A percentile compares a stretch with the other conserved stretches of the same genome.
Conservation (phyloP, 2,113 vertebrate genomes). For the Pungitius pungitius region DNA sequence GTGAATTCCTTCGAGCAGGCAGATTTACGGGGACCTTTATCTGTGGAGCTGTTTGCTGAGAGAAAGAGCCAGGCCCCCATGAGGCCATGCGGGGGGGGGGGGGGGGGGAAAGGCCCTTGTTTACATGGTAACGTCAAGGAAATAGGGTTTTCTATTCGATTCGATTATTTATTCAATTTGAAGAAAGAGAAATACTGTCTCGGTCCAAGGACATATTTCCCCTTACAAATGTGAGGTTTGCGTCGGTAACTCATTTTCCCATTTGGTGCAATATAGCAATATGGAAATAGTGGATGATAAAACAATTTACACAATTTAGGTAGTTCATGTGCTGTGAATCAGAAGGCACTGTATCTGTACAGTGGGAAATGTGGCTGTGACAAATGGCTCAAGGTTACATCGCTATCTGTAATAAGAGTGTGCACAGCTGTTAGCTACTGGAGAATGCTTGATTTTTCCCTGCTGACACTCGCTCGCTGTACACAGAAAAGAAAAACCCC, state of each 20-base stretch:
- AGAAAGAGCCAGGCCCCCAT: conserved; percentile 37
- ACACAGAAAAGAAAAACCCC: conserved; percentile 12
- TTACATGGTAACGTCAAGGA: conserved; percentile 32
- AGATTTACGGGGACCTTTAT: conserved; percentile 59
- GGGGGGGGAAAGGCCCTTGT: conserved; percentile 48
- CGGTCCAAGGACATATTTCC: neutral
- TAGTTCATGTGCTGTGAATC: conserved; percentile 9
- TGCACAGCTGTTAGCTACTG: conserved; percentile 14
- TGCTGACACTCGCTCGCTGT: neutral
- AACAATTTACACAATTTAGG: conserved; percentile 5
- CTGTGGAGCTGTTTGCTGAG: conserved; percentile 46
- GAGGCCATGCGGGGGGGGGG: conserved; percentile 37
- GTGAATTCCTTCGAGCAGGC: no score
- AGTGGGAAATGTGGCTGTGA: conserved; percentile 10
- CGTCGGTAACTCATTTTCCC: neutral
- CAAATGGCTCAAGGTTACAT: conserved; percentile 22
- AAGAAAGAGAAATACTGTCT: neutral
- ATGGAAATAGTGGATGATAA: neutral
- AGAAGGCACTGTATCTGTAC: conserved; percentile 1
- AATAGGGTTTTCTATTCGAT: no score
- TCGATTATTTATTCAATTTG: neutral
- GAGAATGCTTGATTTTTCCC: neutral
- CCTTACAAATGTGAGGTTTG: neutral
- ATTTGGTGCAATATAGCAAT: neutral
- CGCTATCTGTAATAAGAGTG: neutral